A percentile compares a stretch with the other conserved stretches of the same genome.
phyloP scores from a whole-genome alignment of 2,888 invertebrate species.

The Drosophila cognata region DNA sequence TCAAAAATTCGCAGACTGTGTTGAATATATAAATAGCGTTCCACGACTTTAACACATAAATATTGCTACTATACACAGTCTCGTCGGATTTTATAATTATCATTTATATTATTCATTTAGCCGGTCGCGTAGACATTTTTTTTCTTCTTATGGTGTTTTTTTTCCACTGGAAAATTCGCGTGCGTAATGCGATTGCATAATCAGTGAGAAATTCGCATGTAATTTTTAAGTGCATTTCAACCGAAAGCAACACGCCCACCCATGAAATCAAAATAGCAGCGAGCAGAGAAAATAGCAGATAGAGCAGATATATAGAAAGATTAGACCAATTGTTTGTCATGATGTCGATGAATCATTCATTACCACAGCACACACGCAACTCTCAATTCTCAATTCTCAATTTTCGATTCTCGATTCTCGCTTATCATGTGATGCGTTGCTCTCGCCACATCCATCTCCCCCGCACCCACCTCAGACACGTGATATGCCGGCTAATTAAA shows the following conservation, averaged over 20 bases:
- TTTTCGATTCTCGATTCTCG: constrained; percentile 57
- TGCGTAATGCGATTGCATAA: constrained; percentile 57
- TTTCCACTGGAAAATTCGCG: constrained; percentile 50
- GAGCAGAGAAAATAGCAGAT: constrained; percentile 5
- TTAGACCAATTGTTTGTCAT: constrained; percentile 45
- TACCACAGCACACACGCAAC: constrained; percentile 54
- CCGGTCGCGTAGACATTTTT: background rate
- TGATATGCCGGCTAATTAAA: constrained; percentile 76
- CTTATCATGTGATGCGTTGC: constrained; percentile 68
- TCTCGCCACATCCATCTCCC: background rate
- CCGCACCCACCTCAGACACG: constrained; percentile 51
- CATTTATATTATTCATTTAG: constrained; percentile 38
- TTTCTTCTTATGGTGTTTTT: constrained; percentile 1
- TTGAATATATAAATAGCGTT: constrained; percentile 39
- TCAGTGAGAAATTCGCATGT: constrained; percentile 35
- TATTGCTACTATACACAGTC: constrained; percentile 4
- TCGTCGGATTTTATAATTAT: constrained; percentile 25
- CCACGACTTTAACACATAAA: constrained; percentile 28
- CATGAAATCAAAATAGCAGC: constrained; percentile 31
- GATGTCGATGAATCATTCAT: constrained; percentile 62
- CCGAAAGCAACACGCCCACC: constrained; percentile 18
- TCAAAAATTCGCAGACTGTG: constrained; percentile 61
- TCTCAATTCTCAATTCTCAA: constrained; percentile 60
- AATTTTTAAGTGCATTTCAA: constrained; percentile 29
- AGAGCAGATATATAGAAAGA: background rate